A percentile compares a stretch with the other conserved stretches of the same genome.
phyloP scores from a whole-genome alignment of 2,797 vertebrate species.

The Hoplostethus atlanticus region DNA sequence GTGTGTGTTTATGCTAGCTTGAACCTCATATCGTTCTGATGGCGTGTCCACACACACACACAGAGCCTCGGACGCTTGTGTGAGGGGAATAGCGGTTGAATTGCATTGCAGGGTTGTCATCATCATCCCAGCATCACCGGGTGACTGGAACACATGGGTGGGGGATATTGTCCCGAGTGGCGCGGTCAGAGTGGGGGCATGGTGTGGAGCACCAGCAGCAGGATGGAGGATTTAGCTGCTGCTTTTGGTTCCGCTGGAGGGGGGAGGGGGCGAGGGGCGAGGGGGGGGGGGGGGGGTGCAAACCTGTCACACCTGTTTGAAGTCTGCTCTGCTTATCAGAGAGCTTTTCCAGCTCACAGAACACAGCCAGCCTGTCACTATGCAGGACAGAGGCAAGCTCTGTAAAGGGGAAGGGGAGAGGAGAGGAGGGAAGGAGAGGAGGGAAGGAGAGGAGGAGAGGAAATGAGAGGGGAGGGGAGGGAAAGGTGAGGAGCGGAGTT shows the following conservation, averaged over 20 bases:
- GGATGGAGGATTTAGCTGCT: conserved; percentile 52
- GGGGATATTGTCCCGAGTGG: conserved; percentile 18
- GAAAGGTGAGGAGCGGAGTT: neutral
- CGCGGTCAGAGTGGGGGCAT: conserved; percentile 32
- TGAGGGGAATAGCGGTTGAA: conserved; percentile 32
- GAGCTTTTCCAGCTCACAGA: conserved; percentile 60
- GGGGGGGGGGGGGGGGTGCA: conserved; percentile 45
- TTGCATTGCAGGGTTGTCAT: conserved; percentile 33
- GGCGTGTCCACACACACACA: neutral
- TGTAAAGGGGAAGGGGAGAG: neutral
- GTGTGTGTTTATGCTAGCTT: neutral
- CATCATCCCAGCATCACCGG: conserved; percentile 19
- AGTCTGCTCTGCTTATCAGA: conserved; percentile 59
- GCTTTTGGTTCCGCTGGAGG: conserved; percentile 47
- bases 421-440: conserved; percentile 5
- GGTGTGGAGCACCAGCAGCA: conserved; percentile 38
- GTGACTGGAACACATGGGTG: conserved; percentile 36
- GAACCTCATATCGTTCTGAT: neutral
- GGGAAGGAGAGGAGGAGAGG: conserved; percentile 3
- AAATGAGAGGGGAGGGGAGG: conserved; percentile 6
- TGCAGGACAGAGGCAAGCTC: neutral
- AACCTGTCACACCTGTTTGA: conserved; percentile 76
- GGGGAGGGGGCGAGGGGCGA: conserved; percentile 32
- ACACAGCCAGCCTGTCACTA: conserved; percentile 41
- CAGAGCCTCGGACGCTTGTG: conserved; percentile 12